A percentile compares a stretch with the other conserved stretches of the same genome.
Conservation (phyloP, 2,888 invertebrate species). For the Calliphora vomitoria region DNA sequence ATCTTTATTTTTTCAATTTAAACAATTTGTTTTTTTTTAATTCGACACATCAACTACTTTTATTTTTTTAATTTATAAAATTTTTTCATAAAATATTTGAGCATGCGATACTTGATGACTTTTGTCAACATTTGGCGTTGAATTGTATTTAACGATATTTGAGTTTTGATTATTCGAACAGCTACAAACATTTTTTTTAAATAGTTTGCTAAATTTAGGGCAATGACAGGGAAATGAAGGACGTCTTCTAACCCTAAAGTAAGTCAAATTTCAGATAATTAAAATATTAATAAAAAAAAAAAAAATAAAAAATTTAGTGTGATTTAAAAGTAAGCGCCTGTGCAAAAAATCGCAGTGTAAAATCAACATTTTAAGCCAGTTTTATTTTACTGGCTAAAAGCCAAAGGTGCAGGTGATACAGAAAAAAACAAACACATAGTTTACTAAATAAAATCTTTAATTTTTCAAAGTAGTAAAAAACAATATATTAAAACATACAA, state of each 20-base stretch:
- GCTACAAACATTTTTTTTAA: slow-evolving; percentile 54
- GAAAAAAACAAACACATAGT: neutral
- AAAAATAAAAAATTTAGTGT: slow-evolving; percentile 1
- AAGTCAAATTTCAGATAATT: slow-evolving; percentile 42
- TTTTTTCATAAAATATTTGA: slow-evolving; percentile 65
- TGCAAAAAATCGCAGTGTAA: slow-evolving; percentile 41
- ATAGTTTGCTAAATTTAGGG: slow-evolving; percentile 54
- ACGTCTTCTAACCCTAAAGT: slow-evolving; percentile 64
- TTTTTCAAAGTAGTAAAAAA: neutral
- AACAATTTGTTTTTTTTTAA: neutral
- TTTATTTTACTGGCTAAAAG: slow-evolving; percentile 12
- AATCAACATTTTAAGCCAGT: slow-evolving; percentile 8
- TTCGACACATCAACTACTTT: slow-evolving; percentile 13
- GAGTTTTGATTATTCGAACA: slow-evolving; percentile 44
- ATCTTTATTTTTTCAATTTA: slow-evolving; percentile 18
- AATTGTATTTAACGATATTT: slow-evolving; percentile 24
- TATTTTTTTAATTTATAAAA: slow-evolving; percentile 44
- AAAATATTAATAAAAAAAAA: slow-evolving; percentile 12
- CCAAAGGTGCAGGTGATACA: slow-evolving; percentile 40
- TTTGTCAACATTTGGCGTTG: slow-evolving; percentile 9
- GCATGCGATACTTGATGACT: slow-evolving; percentile 43
- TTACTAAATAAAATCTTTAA: slow-evolving; percentile 8
- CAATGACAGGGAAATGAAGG: slow-evolving; percentile 49
- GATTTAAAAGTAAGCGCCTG: slow-evolving; percentile 6
- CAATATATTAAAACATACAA: slow-evolving; percentile 20